Percentiles rank a stretch among this genome's conserved stretches.
phyloP scores from a whole-genome alignment of 2,888 invertebrate genomes.

The Aphodius sticticus region DNA sequence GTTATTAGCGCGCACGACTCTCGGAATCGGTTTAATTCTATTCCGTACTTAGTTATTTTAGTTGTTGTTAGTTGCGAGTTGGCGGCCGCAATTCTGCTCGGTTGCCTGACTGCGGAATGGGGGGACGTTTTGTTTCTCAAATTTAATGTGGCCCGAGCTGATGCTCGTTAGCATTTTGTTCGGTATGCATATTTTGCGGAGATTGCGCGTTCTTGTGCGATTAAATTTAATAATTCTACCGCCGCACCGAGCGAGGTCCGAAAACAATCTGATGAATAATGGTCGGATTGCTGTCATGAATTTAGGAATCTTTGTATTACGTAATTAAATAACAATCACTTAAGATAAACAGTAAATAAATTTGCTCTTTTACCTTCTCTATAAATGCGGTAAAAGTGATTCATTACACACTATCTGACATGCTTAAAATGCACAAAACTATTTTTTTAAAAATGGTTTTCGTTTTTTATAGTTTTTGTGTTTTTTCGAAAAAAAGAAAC shows the following conservation, averaged over 20 bases:
- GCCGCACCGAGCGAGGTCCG: background rate
- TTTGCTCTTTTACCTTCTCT: background rate
- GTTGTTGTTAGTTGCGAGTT: background rate
- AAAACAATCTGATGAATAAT: background rate
- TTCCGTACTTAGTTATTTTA: background rate
- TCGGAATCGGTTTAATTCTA: background rate
- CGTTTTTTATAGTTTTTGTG: too few relatives aligned
- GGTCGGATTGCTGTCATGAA: background rate
- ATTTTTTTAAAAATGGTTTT: too few relatives aligned
- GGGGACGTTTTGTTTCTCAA: background rate
- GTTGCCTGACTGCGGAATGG: background rate
- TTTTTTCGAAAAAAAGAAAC: too few relatives aligned
- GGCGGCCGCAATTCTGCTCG: background rate
- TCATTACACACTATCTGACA: too few relatives aligned
- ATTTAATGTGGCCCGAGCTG: background rate
- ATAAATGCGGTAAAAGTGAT: too few relatives aligned
- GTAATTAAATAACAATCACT: background rate
- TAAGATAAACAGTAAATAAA: background rate
- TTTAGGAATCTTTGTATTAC: background rate
- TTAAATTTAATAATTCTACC: background rate
- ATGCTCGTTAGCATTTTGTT: background rate
- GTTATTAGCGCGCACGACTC: background rate
- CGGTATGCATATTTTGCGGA: background rate
- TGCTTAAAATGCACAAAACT: too few relatives aligned
- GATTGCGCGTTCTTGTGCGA: background rate